Conservation (phyloP, 1,140 invertebrate species). For the Cotesia glomerata region DNA sequence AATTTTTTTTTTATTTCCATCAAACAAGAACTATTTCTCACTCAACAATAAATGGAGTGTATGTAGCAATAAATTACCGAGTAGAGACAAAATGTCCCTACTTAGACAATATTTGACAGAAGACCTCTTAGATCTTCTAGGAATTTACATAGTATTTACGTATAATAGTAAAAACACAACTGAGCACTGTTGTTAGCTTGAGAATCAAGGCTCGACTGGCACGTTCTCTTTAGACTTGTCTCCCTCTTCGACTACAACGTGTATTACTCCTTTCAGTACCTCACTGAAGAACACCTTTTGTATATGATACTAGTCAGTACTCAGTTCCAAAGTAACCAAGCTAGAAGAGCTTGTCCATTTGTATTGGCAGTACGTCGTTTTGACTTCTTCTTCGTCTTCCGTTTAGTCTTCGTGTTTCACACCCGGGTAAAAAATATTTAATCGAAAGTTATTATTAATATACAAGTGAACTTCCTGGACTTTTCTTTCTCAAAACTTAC, state of each 20-base stretch:
- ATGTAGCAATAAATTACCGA: no score
- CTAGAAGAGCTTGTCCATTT: neutral
- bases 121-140: neutral
- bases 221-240: slow-evolving; percentile 21
- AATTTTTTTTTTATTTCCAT: neutral
- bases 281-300: neutral
- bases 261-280: neutral
- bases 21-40: neutral
- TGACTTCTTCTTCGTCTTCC: slow-evolving; percentile 42
- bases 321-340: slow-evolving; percentile 6
- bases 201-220: slow-evolving; percentile 35
- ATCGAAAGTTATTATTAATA: no score
- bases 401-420: slow-evolving; percentile 27
- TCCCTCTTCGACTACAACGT: neutral
- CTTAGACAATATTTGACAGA: neutral
- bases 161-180: neutral
- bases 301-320: neutral
- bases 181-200: slow-evolving; percentile 23
- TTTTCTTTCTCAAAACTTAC: neutral
- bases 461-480: no score
- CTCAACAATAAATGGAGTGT: neutral
- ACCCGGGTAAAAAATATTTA: neutral
- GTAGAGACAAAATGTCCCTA: neutral
- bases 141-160: neutral
- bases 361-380: slow-evolving; percentile 38